These are phyloP conservation scores for Cliona cf. orientalis DNA, from an alignment of 37 sponge, comb jelly and placozoan genomes.

Conservation along the genomic window DNA sequence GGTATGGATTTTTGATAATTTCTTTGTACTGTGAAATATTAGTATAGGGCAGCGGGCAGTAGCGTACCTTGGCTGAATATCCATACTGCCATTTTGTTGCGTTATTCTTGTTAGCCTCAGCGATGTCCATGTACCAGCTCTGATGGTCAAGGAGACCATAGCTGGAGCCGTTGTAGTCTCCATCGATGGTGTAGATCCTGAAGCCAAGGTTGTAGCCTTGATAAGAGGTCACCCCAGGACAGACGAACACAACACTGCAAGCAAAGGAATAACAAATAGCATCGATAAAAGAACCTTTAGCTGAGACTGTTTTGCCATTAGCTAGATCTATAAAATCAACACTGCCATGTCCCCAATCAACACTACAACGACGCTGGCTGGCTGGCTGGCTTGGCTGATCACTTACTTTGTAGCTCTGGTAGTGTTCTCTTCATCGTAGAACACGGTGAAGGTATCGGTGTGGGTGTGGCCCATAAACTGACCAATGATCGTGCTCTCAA, in stretches of 20 bases:
- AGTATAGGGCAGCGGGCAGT: too few species aligned
- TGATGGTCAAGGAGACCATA: conserved; percentile 76
- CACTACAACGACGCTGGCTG: too few species aligned
- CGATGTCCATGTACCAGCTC: conserved; percentile 75
- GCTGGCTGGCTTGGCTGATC: conserved; percentile 1
- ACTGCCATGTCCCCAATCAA: too few species aligned
- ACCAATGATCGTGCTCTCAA: conserved; percentile 88
- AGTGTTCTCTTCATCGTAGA: conserved; percentile 66
- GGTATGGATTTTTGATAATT: background rate
- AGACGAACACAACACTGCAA: background rate
- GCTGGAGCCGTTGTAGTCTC: background rate
- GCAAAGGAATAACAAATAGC: too few species aligned
- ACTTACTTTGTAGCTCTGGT: conserved; percentile 68
- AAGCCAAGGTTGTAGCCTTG: conserved; percentile 15
- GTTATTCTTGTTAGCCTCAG: conserved; percentile 80
- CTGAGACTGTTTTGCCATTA: too few species aligned
- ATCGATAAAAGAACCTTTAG: too few species aligned
- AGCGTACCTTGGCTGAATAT: conserved; percentile 85
- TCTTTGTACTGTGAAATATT: too few species aligned
- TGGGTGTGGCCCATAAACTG: conserved; percentile 99
- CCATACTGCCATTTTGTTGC: conserved; percentile 78
- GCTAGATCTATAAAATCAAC: too few species aligned
- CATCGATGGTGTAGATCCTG: conserved; percentile 14
- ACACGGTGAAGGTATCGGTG: conserved; percentile 62
- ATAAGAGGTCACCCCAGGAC: conserved; percentile 20